Evolutionary conservation across 2,113 vertebrate genomes (phyloP), one percentile per base, ranked within the genome.

Genomic region (Mesembrinibis cayennensis): DNA sequence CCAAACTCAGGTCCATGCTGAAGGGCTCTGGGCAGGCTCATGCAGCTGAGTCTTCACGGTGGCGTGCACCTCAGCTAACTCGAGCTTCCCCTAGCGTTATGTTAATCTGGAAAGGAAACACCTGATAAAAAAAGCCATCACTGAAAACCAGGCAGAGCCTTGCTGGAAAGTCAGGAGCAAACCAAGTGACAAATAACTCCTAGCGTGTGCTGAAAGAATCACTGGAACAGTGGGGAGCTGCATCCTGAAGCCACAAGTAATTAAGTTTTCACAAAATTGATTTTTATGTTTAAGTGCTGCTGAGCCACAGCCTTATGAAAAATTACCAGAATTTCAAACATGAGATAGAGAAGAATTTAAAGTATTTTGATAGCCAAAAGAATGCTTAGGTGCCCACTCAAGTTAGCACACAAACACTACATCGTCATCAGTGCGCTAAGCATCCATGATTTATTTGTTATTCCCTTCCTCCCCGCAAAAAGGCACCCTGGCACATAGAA

Each of bases 391-490:
- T 93, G 34, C 40, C 69, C 13, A 69, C 67, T 87, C 34, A 52
- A 81, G 59, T 67, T 71, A 47, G 19, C 76, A 92, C 34, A 71
- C 45, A 83, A 96, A 91, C 65, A 89, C 69, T 87, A 69, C 38
- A 67, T 7, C 5, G 1, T 40, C 38, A 79, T 27, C n/a, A 84
- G 77, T 23, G 7, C 1, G 16, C 25, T 47, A 76, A 80, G 45
- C 7, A 49, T 82, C 29, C 13, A 30, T 5, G 4, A 52, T 47
- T 77, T 93, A 58, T 85, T 91, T 90, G 23, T 42, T 84, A 94
- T 78, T 34, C 52, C 19, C 19, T 52, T 71, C 13, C 5, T 52
- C 13, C 56, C 50, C 16, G 0, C 0, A 23, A 21, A 88, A 73
- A 80, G 32, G 49, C 16, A 92, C 8, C 5, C 15, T 34, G 29